Conservation (phyloP, 2,113 vertebrate genomes). For the Albula glossodonta region DNA sequence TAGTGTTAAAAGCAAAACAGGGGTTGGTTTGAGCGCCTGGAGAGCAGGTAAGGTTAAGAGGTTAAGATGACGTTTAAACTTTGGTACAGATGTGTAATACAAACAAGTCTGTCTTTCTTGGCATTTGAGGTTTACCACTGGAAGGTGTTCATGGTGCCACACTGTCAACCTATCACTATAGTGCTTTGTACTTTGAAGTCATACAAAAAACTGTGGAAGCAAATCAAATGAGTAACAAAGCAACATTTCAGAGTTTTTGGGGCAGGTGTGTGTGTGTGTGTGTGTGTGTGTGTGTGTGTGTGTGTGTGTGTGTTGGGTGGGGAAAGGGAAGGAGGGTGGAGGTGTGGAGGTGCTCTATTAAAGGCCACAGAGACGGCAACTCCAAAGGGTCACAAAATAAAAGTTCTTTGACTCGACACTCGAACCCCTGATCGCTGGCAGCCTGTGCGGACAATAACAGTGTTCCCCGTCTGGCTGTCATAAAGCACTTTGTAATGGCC, state of each 20-base stretch:
- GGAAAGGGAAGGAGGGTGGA: slow-evolving; percentile 18
- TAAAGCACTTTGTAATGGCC: slow-evolving; percentile 54
- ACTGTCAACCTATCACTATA: slow-evolving; percentile 37
- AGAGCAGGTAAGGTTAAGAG: not conserved
- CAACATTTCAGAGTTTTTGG: slow-evolving; percentile 36
- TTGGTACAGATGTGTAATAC: not conserved
- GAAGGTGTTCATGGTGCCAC: slow-evolving; percentile 47
- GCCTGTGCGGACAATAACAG: slow-evolving; percentile 64
- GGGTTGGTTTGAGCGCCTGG: not conserved
- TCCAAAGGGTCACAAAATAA: slow-evolving; percentile 56
- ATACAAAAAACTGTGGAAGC: slow-evolving; percentile 35
- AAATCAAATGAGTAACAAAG: slow-evolving; percentile 47
- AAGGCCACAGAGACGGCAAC: slow-evolving; percentile 56
- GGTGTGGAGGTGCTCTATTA: slow-evolving; percentile 27
- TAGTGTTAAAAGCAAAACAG: no score
- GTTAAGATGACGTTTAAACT: not conserved
- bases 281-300: no score
- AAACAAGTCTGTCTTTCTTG: not conserved
- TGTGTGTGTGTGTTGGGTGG: not conserved
- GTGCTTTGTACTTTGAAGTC: slow-evolving; percentile 38
- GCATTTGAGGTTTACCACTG: slow-evolving; percentile 39
- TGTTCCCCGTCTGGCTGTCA: slow-evolving; percentile 60
- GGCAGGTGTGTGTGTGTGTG: no score
- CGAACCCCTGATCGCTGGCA: slow-evolving; percentile 65
- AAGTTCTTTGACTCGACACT: slow-evolving; percentile 72